A percentile compares a stretch with the other conserved stretches of the same genome.
Evolutionary conservation across 2,888 invertebrate genomes (phyloP).

Genomic region (Phymatocera aterrima): DNA sequence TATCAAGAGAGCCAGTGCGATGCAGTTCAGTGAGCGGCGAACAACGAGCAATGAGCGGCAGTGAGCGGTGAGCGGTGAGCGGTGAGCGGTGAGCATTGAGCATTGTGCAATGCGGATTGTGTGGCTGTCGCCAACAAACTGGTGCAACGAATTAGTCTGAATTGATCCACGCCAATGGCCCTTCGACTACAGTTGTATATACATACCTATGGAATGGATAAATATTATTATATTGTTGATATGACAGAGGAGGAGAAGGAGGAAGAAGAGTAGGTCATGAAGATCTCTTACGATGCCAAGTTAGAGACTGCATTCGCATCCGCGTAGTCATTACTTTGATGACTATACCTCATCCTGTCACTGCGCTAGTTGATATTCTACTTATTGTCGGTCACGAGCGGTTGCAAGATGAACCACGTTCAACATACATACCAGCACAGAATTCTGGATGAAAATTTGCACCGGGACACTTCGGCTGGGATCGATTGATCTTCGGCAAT

Average conservation of each 20-base stretch:
- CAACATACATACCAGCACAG: too few relatives aligned
- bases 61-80: too few relatives aligned
- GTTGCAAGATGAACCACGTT: constrained; percentile 27
- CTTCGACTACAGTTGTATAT: not conserved
- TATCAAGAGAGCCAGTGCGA: not conserved
- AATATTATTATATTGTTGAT: too few relatives aligned
- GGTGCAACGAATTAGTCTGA: constrained; percentile 24
- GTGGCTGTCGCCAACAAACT: constrained; percentile 7
- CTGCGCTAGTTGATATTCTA: too few relatives aligned
- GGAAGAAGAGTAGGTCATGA: too few relatives aligned
- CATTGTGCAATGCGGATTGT: too few relatives aligned
- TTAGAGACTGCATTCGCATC: constrained; percentile 25
- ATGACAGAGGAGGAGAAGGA: not conserved
- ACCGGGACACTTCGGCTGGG: not conserved
- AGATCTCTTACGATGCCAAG: too few relatives aligned
- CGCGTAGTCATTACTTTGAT: constrained; percentile 24
- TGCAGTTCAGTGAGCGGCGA: not conserved
- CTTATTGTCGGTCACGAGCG: not conserved
- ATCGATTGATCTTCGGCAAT: not conserved
- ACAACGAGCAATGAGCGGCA: too few relatives aligned
- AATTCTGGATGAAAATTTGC: not conserved
- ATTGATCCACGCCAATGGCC: constrained; percentile 23
- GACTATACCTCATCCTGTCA: constrained; percentile 24
- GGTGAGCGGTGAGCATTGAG: too few relatives aligned
- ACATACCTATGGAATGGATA: too few relatives aligned